phyloP scores from a whole-genome alignment of 2,797 vertebrate genomes.

The Falco peregrinus region DNA sequence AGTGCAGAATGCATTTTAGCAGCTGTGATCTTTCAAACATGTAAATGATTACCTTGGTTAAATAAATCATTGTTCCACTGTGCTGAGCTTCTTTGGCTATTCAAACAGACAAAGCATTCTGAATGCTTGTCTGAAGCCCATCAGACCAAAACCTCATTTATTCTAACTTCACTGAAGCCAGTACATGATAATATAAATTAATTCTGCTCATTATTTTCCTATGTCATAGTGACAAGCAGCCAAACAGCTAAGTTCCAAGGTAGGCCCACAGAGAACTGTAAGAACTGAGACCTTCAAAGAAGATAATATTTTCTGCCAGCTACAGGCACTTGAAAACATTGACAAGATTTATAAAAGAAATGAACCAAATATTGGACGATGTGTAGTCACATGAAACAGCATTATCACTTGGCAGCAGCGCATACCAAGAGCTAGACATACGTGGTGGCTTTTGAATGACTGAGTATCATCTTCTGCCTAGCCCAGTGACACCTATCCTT shows the following conservation, averaged over 20 bases:
- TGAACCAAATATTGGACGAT: neutral
- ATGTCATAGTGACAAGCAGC: neutral
- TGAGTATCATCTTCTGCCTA: neutral
- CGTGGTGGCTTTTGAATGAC: neutral
- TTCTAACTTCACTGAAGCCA: slow-evolving; percentile 1
- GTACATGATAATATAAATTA: neutral
- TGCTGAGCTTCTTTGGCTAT: neutral
- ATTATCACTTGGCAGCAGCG: neutral
- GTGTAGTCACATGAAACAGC: neutral
- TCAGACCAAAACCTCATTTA: neutral
- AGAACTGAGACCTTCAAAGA: neutral
- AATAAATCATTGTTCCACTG: neutral
- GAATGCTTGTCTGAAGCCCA: neutral
- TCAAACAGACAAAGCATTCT: neutral
- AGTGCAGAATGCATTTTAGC: neutral
- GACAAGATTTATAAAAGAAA: neutral
- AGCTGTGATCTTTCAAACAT: slow-evolving; percentile 9
- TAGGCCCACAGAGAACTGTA: neutral
- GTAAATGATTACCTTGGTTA: neutral
- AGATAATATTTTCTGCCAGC: neutral
- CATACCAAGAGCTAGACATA: neutral
- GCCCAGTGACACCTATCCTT: neutral
- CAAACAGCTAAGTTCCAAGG: neutral
- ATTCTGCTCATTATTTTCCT: slow-evolving; percentile 1
- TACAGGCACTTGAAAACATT: neutral